Conservation (phyloP, 2,888 invertebrate genomes). For the Drosophila anomelani region DNA sequence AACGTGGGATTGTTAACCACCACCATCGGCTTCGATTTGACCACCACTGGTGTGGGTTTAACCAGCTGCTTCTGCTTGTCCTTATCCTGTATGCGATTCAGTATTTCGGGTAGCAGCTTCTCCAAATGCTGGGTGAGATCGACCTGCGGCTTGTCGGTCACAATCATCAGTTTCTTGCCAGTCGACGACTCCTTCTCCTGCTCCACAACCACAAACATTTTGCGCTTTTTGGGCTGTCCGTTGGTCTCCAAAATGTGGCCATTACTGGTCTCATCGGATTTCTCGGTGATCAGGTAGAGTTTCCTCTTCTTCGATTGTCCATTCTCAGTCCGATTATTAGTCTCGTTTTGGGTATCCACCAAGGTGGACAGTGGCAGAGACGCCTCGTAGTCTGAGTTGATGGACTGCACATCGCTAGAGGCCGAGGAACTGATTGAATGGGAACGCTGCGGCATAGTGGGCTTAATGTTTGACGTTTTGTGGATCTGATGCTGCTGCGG, state of each 20-base stretch:
- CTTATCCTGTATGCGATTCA: constrained; percentile 78
- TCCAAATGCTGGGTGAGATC: constrained; percentile 81
- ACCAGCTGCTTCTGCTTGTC: constrained; percentile 52
- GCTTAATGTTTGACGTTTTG: constrained; percentile 39
- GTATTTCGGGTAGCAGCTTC: constrained; percentile 81
- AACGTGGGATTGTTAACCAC: constrained; percentile 12
- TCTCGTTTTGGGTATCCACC: constrained; percentile 38
- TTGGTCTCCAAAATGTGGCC: constrained; percentile 24
- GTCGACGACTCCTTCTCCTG: constrained; percentile 62
- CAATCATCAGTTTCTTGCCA: constrained; percentile 80
- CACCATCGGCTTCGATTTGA: constrained; percentile 8
- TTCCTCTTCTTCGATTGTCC: constrained; percentile 71
- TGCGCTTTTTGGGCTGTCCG: constrained; percentile 49
- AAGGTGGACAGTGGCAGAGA: constrained; percentile 51
- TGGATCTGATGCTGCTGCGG: constrained; percentile 1
- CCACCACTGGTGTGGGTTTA: constrained; percentile 16
- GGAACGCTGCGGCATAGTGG: constrained; percentile 58
- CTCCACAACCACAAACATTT: constrained; percentile 82
- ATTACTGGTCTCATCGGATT: constrained; percentile 56
- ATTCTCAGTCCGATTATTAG: constrained; percentile 8
- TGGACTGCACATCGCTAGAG: constrained; percentile 68
- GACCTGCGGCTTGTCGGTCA: constrained; percentile 77
- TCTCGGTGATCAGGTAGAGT: constrained; percentile 82
- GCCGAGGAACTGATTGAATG: constrained; percentile 71
- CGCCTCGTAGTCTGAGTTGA: constrained; percentile 63